phyloP scores from a whole-genome alignment of 2,888 invertebrate species.

The Emesis furor region DNA sequence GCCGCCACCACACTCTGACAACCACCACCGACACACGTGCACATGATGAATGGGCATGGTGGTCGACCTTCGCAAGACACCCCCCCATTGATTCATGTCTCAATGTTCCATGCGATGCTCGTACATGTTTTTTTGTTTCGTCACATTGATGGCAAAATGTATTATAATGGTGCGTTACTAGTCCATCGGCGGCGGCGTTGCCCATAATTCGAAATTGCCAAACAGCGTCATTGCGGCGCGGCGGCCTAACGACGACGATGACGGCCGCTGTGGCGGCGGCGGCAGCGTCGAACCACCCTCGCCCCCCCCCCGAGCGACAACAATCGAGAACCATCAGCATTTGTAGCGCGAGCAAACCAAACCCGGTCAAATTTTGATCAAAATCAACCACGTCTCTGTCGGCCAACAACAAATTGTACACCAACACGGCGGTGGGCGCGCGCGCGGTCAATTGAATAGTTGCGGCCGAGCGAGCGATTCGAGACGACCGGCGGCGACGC shows the following conservation, averaged over 20 bases:
- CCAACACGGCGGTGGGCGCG: constrained; percentile 10
- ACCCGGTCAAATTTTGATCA: constrained; percentile 1
- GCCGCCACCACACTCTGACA: background rate
- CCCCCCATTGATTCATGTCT: background rate
- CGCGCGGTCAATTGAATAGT: constrained; percentile 6
- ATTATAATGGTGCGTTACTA: constrained; percentile 3
- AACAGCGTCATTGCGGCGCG: background rate
- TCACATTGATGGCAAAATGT: background rate
- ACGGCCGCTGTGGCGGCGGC: background rate
- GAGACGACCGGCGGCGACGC: constrained; percentile 8
- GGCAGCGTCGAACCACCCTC: background rate
- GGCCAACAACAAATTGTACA: constrained; percentile 7
- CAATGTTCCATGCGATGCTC: constrained; percentile 7
- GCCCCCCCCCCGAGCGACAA: constrained; percentile 18
- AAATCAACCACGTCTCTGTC: constrained; percentile 3
- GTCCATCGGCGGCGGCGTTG: background rate
- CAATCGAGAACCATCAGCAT: constrained; percentile 25
- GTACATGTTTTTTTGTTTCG: background rate
- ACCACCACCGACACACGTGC: constrained; percentile 4
- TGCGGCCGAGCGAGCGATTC: no score
- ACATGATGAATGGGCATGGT: background rate
- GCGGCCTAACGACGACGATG: background rate
- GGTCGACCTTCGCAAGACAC: background rate
- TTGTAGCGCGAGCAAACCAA: constrained; percentile 12
- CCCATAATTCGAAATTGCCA: no score